Evolutionary conservation across 2,888 invertebrate genomes (phyloP), one percentile per base, ranked within the genome.

Genomic region (Agriopis marginaria): DNA sequence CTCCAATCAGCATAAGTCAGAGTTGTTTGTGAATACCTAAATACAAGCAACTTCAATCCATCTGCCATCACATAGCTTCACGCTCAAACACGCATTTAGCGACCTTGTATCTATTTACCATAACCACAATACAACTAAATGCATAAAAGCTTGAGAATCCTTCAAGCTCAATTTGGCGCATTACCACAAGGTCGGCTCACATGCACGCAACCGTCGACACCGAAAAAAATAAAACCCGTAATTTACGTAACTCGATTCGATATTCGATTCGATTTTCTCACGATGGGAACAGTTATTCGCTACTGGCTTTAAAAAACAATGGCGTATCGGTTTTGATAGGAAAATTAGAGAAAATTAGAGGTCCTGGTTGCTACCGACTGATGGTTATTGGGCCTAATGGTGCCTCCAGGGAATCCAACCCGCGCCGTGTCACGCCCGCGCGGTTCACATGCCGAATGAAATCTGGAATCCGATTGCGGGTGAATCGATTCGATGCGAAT

Each of bases 311-410:
- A 85, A 87, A 89, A 88, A 89, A 89, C 86, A 87, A 88, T 84
- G 82, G 78, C 82, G 88, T 87, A 86, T 89, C 86, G 91, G 80
- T 89, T 93, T 91, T 93, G 93, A 93, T 93, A 93, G 88, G 93
- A 93, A 93, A 94, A 94, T 94, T 93, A 93, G 93, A 88, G 90
- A 89, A 93, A 93, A 94, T 94, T 93, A 93, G 90, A 86, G 87
- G 88, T 86, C 84, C 81, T 81, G 77, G 84, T 75, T 77, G 92
- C 93, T 94, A 93, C 93, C 88, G 93, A 79, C 89, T 89, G 92
- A 91, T 90, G 89, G 92, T 93, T 94, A 93, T 91, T 90, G 91
- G 86, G 76, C 83, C 82, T 93, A 93, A 94, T 93, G 78, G 91
- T 88, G 93, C 93, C 93, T 89, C 82, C 86, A 86, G 92, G 93